Evolutionary conservation across 2,113 vertebrate species (phyloP).

Genomic region (Gadus macrocephalus): DNA sequence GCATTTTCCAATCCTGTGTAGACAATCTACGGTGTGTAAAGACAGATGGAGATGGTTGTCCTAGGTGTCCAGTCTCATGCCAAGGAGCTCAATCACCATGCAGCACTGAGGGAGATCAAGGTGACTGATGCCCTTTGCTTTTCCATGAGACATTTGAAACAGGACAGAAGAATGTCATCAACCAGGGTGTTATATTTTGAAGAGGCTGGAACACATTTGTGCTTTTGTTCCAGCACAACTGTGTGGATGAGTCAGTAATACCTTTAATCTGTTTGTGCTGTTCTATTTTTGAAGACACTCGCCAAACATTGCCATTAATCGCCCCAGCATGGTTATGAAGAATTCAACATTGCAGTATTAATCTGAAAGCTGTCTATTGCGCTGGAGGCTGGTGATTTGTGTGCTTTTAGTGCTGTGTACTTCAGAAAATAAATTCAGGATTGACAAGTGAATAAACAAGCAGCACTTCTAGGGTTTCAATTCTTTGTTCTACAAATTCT

Average conservation of each 20-base stretch:
- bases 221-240: too few relatives aligned
- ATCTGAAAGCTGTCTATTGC: background rate
- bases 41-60: background rate
- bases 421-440: background rate
- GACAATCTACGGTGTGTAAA: slow-evolving; percentile 13
- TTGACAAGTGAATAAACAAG: background rate
- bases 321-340: slow-evolving; percentile 15
- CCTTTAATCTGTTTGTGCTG: background rate
- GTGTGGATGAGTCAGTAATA: too few relatives aligned
- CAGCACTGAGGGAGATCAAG: background rate
- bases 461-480: background rate
- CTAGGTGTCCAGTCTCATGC: background rate
- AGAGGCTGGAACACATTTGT: slow-evolving; percentile 1
- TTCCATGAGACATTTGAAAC: too few relatives aligned
- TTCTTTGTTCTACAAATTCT: background rate
- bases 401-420: slow-evolving; percentile 17
- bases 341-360: background rate
- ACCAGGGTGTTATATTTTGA: background rate
- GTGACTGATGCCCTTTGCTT: too few relatives aligned
- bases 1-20: background rate
- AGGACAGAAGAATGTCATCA: background rate
- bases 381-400: background rate
- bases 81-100: background rate
- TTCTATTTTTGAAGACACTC: background rate
- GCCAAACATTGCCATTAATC: background rate